These are phyloP conservation scores for Orchestes rusci DNA, from an alignment of 2,888 invertebrate species.

Conservation along the genomic window DNA sequence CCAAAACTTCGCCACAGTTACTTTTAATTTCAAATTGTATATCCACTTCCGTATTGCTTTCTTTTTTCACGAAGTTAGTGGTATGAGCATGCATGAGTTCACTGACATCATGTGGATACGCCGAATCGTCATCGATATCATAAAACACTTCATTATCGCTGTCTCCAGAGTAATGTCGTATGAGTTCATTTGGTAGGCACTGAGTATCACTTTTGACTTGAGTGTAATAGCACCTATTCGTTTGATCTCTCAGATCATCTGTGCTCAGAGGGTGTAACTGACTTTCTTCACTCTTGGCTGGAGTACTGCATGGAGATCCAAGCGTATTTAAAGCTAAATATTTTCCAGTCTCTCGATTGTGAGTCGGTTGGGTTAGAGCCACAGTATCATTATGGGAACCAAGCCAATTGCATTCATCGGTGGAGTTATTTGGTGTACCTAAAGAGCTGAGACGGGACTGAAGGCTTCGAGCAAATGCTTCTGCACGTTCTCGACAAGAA, in stretches of 20 bases:
- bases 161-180: constrained; percentile 33
- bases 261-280: constrained; percentile 38
- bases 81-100: constrained; percentile 16
- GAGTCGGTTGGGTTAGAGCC: constrained; percentile 45
- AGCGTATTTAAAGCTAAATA: constrained; percentile 55
- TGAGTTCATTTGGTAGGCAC: constrained; percentile 13
- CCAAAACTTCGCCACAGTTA: constrained; percentile 18
- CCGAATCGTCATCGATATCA: constrained; percentile 41
- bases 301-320: constrained; percentile 64
- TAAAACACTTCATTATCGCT: constrained; percentile 49
- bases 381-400: constrained; percentile 33
- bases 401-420: constrained; percentile 34
- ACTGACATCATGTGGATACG: background rate
- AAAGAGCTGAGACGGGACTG: constrained; percentile 68
- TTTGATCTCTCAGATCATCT: constrained; percentile 24
- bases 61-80: constrained; percentile 23
- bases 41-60: constrained; percentile 20
- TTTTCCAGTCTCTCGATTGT: constrained; percentile 49
- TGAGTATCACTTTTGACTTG: constrained; percentile 44
- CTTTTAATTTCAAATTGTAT: no score
- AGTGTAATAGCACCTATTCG: constrained; percentile 33
- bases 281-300: constrained; percentile 43
- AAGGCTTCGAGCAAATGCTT: constrained; percentile 71
- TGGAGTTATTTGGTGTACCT: constrained; percentile 46
- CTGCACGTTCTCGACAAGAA: constrained; percentile 74